phyloP scores from a whole-genome alignment of 2,888 invertebrate species.

The Galeruca laticollis region DNA sequence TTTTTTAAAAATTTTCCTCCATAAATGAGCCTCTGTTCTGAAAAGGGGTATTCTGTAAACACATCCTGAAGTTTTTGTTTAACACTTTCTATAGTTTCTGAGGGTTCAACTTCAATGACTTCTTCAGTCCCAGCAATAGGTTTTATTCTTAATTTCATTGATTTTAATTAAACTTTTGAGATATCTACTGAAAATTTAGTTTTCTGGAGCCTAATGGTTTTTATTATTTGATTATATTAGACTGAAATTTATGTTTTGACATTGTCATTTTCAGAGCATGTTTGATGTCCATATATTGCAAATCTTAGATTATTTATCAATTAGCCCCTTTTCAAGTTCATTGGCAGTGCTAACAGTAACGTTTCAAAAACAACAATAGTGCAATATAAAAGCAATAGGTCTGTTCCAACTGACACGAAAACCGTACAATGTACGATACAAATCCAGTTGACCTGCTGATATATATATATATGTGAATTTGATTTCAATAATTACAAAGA shows the following conservation, averaged over 20 bases:
- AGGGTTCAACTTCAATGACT: slow-evolving; percentile 46
- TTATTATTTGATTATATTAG: not conserved
- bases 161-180: not conserved
- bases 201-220: slow-evolving; percentile 12
- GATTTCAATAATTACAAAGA: too few species aligned
- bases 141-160: slow-evolving; percentile 43
- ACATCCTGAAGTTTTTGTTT: slow-evolving; percentile 45
- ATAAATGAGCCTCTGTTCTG: slow-evolving; percentile 48
- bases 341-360: too few species aligned
- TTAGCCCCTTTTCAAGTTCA: not conserved
- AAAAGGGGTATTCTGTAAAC: slow-evolving; percentile 43
- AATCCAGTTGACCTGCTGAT: too few species aligned
- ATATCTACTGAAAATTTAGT: slow-evolving; percentile 31
- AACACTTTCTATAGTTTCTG: slow-evolving; percentile 41
- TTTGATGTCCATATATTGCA: not conserved
- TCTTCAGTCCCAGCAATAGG: slow-evolving; percentile 45
- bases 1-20: slow-evolving; percentile 47
- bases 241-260: slow-evolving; percentile 18
- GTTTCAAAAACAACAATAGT: too few species aligned
- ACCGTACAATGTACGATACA: too few species aligned
- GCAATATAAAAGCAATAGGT: too few species aligned
- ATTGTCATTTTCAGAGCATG: not conserved
- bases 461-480: too few species aligned
- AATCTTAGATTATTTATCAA: not conserved
- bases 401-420: too few species aligned